A percentile compares a stretch with the other conserved stretches of the same genome.
Evolutionary conservation across 2,113 vertebrate species (phyloP).

Genomic region (Fregata magnificens): DNA sequence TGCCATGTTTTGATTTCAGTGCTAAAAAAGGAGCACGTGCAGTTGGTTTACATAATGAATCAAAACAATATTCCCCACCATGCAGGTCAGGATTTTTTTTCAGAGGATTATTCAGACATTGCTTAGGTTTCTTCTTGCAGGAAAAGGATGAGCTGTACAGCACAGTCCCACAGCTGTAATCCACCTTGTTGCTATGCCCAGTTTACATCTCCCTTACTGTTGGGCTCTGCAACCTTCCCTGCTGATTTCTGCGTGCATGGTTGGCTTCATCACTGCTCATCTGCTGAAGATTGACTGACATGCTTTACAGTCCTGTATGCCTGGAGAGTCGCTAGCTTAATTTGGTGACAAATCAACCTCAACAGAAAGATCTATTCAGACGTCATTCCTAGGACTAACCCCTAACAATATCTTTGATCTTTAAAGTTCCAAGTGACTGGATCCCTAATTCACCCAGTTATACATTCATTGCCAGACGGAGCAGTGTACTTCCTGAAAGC

Average conservation of each 20-base stretch:
- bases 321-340: slow-evolving; percentile 20
- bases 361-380: slow-evolving; percentile 43
- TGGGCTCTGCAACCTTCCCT: background rate
- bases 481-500: slow-evolving; percentile 43
- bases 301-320: slow-evolving; percentile 2
- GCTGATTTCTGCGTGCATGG: background rate
- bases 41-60: background rate
- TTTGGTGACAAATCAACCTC: slow-evolving; percentile 41
- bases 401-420: slow-evolving; percentile 49
- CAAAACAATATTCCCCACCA: background rate
- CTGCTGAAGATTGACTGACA: slow-evolving; percentile 1
- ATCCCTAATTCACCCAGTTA: slow-evolving; percentile 31
- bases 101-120: background rate
- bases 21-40: background rate
- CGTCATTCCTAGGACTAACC: slow-evolving; percentile 40
- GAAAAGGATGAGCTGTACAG: background rate
- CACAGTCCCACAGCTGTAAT: background rate
- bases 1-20: background rate
- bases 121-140: background rate
- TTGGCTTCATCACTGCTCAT: slow-evolving; percentile 10
- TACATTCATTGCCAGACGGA: background rate
- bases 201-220: background rate
- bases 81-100: background rate
- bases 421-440: slow-evolving; percentile 43
- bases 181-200: background rate